Evolutionary conservation across 2,113 vertebrate species (phyloP).

Genomic region (Meles meles): DNA sequence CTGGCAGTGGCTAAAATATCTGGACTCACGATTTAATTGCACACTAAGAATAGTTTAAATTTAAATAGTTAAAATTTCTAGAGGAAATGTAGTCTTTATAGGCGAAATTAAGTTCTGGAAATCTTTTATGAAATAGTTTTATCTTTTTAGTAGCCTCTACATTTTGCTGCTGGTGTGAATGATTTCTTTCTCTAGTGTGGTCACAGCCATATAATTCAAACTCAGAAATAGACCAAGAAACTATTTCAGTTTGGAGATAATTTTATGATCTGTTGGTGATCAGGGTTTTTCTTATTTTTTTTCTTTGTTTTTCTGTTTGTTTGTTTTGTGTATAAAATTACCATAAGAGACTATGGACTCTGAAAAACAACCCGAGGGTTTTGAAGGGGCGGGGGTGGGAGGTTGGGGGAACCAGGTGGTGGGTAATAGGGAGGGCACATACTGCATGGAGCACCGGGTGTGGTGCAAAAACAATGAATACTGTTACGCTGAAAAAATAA

Average conservation of each 20-base stretch:
- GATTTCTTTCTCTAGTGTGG: not conserved
- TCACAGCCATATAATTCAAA: not conserved
- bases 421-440: too few relatives aligned
- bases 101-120: not conserved
- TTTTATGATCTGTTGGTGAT: not conserved
- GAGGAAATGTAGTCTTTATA: not conserved
- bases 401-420: too few relatives aligned
- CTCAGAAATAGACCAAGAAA: not conserved
- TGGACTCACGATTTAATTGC: not conserved
- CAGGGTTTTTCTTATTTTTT: not conserved
- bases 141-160: not conserved
- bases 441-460: too few relatives aligned
- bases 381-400: too few relatives aligned
- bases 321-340: not conserved
- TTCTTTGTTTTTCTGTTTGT: not conserved
- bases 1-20: not conserved
- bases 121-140: not conserved
- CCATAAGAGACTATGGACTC: too few relatives aligned
- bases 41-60: not conserved
- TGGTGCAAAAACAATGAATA: too few relatives aligned
- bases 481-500: too few relatives aligned
- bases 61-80: not conserved
- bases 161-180: not conserved
- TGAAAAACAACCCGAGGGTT: too few relatives aligned
- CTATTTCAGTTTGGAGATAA: not conserved